Evolutionary conservation across 2,888 invertebrate species (phyloP).

Genomic region (Gymnocheta viridis): DNA sequence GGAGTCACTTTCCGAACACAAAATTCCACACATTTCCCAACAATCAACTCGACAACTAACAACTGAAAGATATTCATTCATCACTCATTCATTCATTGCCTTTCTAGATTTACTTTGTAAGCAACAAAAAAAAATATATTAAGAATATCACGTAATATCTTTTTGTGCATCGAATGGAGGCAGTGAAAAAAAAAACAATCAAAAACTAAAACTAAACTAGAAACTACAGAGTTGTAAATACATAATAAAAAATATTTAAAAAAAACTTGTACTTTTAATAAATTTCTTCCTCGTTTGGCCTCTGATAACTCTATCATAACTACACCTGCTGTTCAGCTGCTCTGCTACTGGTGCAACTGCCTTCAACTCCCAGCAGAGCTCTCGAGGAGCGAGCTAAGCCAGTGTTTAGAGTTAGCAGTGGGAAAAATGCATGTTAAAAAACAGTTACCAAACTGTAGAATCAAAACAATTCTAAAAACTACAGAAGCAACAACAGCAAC

Average conservation of each 20-base stretch:
- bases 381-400: neutral
- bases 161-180: neutral
- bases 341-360: no score
- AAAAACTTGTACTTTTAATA: conserved; percentile 55
- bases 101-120: neutral
- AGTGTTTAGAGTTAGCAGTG: neutral
- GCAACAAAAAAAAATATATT: neutral
- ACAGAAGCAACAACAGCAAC: conserved; percentile 5
- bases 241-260: neutral
- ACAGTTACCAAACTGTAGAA: conserved; percentile 53
- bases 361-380: neutral
- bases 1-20: neutral
- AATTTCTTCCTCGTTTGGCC: conserved; percentile 43
- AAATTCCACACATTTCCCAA: neutral
- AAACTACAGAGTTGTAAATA: conserved; percentile 10
- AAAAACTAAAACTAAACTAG: conserved; percentile 24
- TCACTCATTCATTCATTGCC: no score
- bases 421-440: conserved; percentile 60
- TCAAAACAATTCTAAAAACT: conserved; percentile 44
- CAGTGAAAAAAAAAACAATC: conserved; percentile 16
- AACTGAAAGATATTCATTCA: neutral
- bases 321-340: conserved; percentile 28
- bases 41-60: neutral
- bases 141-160: conserved; percentile 38
- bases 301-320: conserved; percentile 18